phyloP scores from a whole-genome alignment of 2,888 invertebrate genomes.

The Hydroisotoma schaefferi region DNA sequence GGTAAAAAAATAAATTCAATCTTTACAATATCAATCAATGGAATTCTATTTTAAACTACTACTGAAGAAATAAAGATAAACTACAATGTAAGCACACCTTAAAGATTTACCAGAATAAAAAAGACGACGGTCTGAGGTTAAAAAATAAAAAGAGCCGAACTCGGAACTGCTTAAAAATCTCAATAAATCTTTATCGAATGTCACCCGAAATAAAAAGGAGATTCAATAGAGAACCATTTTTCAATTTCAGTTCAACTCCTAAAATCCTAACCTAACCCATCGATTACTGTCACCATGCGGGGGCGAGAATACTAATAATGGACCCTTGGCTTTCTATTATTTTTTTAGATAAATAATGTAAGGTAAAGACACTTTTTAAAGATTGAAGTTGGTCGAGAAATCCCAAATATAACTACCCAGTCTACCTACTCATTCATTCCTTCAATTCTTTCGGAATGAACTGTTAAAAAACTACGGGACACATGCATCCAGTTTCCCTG shows the following conservation, averaged over 20 bases:
- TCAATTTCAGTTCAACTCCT: constrained; percentile 34
- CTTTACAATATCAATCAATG: background rate
- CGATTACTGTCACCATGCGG: constrained; percentile 49
- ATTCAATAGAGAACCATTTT: constrained; percentile 37
- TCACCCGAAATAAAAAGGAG: constrained; percentile 13
- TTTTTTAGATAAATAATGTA: constrained; percentile 21
- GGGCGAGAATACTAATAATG: constrained; percentile 39
- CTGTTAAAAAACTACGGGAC: too few species aligned
- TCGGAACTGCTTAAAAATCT: constrained; percentile 20
- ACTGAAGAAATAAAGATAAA: background rate
- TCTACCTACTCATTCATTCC: too few species aligned
- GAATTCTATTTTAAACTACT: background rate
- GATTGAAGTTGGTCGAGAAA: too few species aligned
- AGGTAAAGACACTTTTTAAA: too few species aligned
- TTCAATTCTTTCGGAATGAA: too few species aligned
- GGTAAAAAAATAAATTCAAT: too few species aligned
- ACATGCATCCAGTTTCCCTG: too few species aligned
- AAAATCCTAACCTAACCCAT: too few species aligned
- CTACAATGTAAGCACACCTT: constrained; percentile 29
- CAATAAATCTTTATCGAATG: constrained; percentile 32
- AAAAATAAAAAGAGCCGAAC: constrained; percentile 20
- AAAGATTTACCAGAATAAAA: constrained; percentile 27
- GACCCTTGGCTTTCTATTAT: constrained; percentile 7
- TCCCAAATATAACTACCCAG: too few species aligned
- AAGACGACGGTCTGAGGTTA: constrained; percentile 17